Conservation (phyloP, 2,113 vertebrate genomes). For the Pteropus alecto region DNA sequence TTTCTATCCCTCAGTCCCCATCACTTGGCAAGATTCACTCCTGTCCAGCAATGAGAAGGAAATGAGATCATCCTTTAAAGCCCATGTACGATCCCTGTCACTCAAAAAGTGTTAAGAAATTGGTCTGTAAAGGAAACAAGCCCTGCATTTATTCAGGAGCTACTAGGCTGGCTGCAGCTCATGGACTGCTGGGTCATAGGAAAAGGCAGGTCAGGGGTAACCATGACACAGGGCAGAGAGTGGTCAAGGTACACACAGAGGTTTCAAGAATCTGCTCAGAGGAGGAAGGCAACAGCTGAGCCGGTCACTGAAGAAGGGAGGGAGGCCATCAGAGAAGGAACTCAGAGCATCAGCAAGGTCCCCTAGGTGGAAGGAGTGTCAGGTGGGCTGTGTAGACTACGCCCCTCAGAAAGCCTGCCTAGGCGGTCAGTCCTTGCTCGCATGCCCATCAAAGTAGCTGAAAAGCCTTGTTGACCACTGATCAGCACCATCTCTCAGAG, state of each 20-base stretch:
- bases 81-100: neutral
- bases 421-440: neutral
- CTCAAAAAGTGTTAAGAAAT: neutral
- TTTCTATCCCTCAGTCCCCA: neutral
- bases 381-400: neutral
- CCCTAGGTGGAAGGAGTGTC: rapidly evolving
- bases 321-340: neutral
- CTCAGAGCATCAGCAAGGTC: neutral
- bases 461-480: neutral
- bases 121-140: neutral
- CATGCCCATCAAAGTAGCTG: neutral
- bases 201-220: neutral
- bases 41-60: neutral
- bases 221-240: rapidly evolving
- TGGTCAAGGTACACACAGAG: neutral
- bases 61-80: neutral
- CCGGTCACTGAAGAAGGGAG: neutral
- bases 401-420: neutral
- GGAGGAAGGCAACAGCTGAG: neutral
- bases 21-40: neutral
- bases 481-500: neutral
- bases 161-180: neutral
- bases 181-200: rapidly evolving
- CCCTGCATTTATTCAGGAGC: neutral
- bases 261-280: neutral